phyloP scores from a whole-genome alignment of 2,797 vertebrate genomes.

The Falco columbarius region DNA sequence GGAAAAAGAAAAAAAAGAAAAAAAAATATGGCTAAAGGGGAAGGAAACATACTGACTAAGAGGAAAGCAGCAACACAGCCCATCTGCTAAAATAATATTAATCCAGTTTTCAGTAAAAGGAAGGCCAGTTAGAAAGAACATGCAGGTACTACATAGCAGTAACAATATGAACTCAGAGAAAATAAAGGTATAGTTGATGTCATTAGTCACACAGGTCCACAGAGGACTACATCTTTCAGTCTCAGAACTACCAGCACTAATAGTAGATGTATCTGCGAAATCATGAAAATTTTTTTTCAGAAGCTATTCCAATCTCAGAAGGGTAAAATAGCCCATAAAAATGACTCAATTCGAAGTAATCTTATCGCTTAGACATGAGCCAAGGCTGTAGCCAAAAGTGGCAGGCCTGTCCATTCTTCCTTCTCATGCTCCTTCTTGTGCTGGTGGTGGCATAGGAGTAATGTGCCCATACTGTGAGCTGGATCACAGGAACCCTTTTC shows the following conservation, averaged over 20 bases:
- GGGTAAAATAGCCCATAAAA: not conserved
- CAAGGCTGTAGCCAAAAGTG: not conserved
- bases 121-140: not conserved
- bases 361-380: not conserved
- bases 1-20: not conserved
- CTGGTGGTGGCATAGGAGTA: not conserved
- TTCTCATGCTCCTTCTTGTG: not conserved
- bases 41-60: not conserved
- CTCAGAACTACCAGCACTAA: not conserved
- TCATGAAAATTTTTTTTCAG: not conserved
- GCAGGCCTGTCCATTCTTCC: not conserved
- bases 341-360: not conserved
- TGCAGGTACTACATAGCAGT: not conserved
- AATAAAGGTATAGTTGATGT: not conserved
- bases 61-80: not conserved
- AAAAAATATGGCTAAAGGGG: not conserved
- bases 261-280: not conserved
- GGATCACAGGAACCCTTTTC: not conserved
- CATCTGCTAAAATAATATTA: not conserved
- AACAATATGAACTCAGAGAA: not conserved
- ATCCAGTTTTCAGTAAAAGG: not conserved
- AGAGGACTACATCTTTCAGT: not conserved
- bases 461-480: not conserved
- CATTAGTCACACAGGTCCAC: not conserved
- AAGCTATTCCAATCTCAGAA: not conserved